Conservation (phyloP, 2,113 vertebrate genomes). For the Phoenicopterus ruber region DNA sequence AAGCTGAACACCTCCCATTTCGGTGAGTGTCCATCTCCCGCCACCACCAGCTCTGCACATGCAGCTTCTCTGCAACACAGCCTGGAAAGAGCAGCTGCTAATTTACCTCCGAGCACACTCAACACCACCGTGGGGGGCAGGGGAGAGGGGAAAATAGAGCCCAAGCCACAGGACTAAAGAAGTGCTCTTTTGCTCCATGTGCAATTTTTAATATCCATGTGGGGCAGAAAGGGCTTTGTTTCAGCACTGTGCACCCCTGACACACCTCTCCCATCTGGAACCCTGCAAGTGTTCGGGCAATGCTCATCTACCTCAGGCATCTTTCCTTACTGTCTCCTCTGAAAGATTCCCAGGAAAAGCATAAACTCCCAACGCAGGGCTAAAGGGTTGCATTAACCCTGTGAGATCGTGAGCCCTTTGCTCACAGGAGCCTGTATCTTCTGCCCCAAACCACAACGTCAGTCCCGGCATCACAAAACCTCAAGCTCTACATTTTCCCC, state of each 20-base stretch:
- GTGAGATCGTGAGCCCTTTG: accelerated
- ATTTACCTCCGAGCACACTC: neutral
- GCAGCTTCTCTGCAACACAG: neutral
- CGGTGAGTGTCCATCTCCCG: neutral
- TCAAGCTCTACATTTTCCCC: neutral
- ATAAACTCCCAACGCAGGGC: neutral
- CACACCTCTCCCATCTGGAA: neutral
- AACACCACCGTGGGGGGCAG: accelerated
- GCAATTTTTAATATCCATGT: neutral
- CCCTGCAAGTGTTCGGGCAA: accelerated
- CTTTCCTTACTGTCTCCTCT: neutral
- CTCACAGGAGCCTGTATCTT: neutral
- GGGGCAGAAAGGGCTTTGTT: neutral
- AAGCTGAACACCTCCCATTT: neutral
- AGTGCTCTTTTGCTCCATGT: neutral
- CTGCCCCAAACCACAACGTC: neutral
- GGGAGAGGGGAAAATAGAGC: neutral
- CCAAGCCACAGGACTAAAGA: neutral
- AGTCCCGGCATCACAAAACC: neutral
- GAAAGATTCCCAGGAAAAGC: neutral
- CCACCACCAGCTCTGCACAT: neutral
- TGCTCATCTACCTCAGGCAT: too few species aligned
- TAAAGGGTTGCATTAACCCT: neutral
- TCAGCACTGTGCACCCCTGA: neutral
- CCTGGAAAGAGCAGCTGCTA: neutral